Conservation (phyloP, 2,888 invertebrate genomes). For the Balanococcus diminutus region DNA sequence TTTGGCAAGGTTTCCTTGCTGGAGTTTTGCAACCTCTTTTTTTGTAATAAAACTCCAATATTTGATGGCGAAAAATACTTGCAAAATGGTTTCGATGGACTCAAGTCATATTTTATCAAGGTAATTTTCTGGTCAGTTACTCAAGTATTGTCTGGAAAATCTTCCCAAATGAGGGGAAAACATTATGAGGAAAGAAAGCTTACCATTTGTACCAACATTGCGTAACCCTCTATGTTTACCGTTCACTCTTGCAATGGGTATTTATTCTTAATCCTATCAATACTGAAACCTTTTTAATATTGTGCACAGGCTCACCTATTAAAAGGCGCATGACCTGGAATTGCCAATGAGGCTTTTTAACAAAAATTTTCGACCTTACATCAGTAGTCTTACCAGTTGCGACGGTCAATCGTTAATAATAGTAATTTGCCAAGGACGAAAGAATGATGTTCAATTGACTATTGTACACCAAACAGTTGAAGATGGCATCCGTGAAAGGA, state of each 20-base stretch:
- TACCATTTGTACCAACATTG: too few relatives aligned
- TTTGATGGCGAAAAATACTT: too few relatives aligned
- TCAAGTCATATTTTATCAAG: too few relatives aligned
- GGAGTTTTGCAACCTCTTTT: too few relatives aligned
- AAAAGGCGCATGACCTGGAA: not conserved
- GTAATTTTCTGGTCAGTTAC: too few relatives aligned
- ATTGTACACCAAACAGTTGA: not conserved
- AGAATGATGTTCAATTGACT: not conserved
- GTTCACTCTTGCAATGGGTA: not conserved
- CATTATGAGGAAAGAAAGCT: too few relatives aligned
- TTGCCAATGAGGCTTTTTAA: too few relatives aligned
- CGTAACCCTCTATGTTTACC: not conserved
- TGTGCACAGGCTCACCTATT: not conserved
- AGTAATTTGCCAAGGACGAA: conserved; percentile 33
- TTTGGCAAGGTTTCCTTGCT: too few relatives aligned
- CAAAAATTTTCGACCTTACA: conserved; percentile 26
- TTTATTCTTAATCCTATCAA: not conserved
- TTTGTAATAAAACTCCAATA: too few relatives aligned
- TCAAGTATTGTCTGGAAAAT: too few relatives aligned
- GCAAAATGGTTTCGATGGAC: too few relatives aligned
- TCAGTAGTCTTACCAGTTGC: not conserved
- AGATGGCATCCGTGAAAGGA: not conserved
- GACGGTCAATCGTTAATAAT: conserved; percentile 21
- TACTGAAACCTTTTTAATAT: not conserved
- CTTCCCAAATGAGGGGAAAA: too few relatives aligned